Evolutionary conservation across 1,140 invertebrate species (phyloP), one percentile per base, ranked within the genome.

Genomic region (Helicoverpa zea): DNA sequence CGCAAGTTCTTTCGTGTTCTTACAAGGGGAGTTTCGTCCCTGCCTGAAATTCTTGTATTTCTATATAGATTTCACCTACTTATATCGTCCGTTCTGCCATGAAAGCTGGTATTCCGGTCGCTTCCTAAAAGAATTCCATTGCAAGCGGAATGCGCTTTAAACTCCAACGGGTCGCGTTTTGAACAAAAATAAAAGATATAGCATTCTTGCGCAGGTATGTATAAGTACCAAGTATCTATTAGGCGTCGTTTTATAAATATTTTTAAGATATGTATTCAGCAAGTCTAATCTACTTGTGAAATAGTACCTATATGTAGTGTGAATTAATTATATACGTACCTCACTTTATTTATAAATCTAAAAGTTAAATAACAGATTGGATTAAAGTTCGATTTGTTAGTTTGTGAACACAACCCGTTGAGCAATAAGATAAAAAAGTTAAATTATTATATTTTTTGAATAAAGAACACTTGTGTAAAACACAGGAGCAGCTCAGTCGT

Each of bases 111-210:
- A 83, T 83, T 61, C 18, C 82, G 58, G 54, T 79, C 81, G 81
- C 14, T 83, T 59, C 79, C 61, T 66, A 76, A 79, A 70, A 81
- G 79, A 77, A 83, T 83, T 83, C 77, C 80, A 52, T 78, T 80
- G 78, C 80, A 85, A 49, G 74, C 12, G 82, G 76, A 74, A 81
- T 66, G 81, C 68, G 78, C 72, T 82, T 83, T 76, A 83, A 82
- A 85, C 80, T 80, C 72, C 59, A 77, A 70, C 58, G 74, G 70
- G 61, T 73, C 80, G 75, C 43, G 59, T 70, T 75, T 72, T 70
- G 63, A 56, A 63, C 59, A 56, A 74, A 56, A 79, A 72, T 43
- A 70, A 66, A 35, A 43, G 58, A 61, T 58, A 70, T 79, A 70
- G 18, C 56, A 47, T 76, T 51, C 47, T 76, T 63, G 23, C 29